Base-by-base conservation (phyloP, 2,888 invertebrate species). In the Scaptomyza cyrtandrae region DNA sequence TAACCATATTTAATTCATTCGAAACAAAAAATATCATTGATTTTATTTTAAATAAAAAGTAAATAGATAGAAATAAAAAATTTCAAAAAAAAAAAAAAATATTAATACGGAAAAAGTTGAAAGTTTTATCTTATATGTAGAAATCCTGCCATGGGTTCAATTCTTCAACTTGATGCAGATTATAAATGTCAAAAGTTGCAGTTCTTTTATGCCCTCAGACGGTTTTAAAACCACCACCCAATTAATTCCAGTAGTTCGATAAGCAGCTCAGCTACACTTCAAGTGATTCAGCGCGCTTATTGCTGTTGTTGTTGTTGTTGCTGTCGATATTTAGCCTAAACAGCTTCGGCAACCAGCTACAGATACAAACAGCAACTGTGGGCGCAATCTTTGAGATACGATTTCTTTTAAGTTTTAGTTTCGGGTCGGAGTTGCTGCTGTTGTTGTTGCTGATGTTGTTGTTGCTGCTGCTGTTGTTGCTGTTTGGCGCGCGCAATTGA, bases 401-500 rank as follows among this genome's bases (percentile, higher is more conserved):
- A 86, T 88, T 88, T 88, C 87, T 75, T 81, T 84, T 81, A 71
- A 76, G 81, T 77, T 82, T 80, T 57, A 55, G 60, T 68, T 78
- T 78, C 53, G 71, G 80, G 70, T 69, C 68, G 86, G 54, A 46
- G 59, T 58, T 66, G 57, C 10, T 43, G 39, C 7, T 39, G 39
- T 19, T 19, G 19, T 19, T 19, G 19, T 19, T 19, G 19, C 7
- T 39, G 63, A 14, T 50, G 63, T 5, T 57, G 61, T 29, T 54
- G 59, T 44, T 59, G 39, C 19, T 73, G 60, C 16, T 74, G 58
- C 33, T 78, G 70, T 46, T 75, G 71, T 70, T 78, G 70, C 44
- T 83, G 82, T 80, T 86, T 84, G 88, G 84, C 85, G 88, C 83
- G 87, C 85, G 84, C 89, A 87, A 89, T 89, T 85, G 84, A 85